Evolutionary conservation across 2,888 invertebrate genomes (phyloP).

Genomic region (Camptogramma bilineatum): DNA sequence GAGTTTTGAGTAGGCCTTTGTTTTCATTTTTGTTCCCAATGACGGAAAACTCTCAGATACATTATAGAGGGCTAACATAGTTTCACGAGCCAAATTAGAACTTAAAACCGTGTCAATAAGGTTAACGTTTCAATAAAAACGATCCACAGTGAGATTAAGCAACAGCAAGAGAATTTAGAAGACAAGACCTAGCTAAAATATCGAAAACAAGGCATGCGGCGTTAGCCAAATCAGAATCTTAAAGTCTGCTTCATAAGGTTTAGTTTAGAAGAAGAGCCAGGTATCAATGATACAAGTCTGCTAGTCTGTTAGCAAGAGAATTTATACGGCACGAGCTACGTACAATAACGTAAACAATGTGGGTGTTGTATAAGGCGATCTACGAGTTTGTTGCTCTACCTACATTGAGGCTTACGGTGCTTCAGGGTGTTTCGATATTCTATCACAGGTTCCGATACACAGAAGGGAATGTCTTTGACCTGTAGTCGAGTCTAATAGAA

Average conservation of each 20-base stretch:
- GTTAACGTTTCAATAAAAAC: too few relatives aligned
- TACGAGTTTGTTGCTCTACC: slow-evolving; percentile 3
- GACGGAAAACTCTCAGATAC: too few relatives aligned
- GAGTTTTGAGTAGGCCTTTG: too few relatives aligned
- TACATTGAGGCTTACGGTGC: not conserved
- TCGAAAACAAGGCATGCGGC: not conserved
- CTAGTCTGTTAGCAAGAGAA: not conserved
- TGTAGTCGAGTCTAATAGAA: not conserved
- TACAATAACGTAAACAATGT: slow-evolving; percentile 1
- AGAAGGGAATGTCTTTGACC: not conserved
- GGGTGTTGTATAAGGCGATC: not conserved
- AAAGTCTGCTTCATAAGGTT: not conserved
- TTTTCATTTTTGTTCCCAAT: too few relatives aligned
- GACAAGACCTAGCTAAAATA: not conserved
- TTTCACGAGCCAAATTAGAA: too few relatives aligned
- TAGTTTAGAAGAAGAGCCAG: not conserved
- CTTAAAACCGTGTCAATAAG: too few relatives aligned
- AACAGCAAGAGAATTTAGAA: not conserved
- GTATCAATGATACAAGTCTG: not conserved
- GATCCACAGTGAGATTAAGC: not conserved
- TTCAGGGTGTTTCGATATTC: not conserved
- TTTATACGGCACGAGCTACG: not conserved
- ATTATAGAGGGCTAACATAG: too few relatives aligned
- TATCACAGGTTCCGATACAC: not conserved
- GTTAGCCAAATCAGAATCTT: not conserved